phyloP scores from a whole-genome alignment of 2,113 vertebrate genomes.

The Cariama cristata region DNA sequence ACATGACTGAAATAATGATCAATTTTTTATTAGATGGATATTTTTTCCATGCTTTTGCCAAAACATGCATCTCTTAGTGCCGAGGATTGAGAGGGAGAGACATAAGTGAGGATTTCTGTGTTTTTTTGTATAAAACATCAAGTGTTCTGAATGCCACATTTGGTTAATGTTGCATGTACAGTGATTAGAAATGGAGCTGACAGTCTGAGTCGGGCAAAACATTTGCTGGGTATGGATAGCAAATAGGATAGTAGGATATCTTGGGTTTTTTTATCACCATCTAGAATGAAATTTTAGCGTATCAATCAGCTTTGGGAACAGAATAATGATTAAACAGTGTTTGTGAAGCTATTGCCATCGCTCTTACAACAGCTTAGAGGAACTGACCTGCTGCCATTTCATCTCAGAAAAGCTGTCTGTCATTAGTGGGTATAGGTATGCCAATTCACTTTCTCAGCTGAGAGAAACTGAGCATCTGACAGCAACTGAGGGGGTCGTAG shows the following conservation, averaged over 20 bases:
- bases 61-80: not conserved
- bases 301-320: slow-evolving; percentile 43
- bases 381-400: slow-evolving; percentile 27
- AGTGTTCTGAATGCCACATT: not conserved
- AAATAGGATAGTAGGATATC: not conserved
- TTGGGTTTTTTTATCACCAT: not conserved
- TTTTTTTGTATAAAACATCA: not conserved
- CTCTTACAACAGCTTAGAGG: not conserved
- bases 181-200: slow-evolving; percentile 22
- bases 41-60: not conserved
- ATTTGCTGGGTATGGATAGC: not conserved
- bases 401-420: not conserved
- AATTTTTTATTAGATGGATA: not conserved
- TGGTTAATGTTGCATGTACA: not conserved
- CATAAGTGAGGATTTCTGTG: not conserved
- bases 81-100: not conserved
- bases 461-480: not conserved
- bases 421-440: not conserved
- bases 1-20: not conserved
- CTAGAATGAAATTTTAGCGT: not conserved
- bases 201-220: not conserved
- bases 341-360: not conserved
- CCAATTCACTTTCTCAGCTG: not conserved
- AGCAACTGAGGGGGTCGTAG: not conserved
- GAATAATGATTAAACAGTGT: not conserved